Base-by-base conservation (phyloP, 2,888 invertebrate species). In the Athrips mouffetella region DNA sequence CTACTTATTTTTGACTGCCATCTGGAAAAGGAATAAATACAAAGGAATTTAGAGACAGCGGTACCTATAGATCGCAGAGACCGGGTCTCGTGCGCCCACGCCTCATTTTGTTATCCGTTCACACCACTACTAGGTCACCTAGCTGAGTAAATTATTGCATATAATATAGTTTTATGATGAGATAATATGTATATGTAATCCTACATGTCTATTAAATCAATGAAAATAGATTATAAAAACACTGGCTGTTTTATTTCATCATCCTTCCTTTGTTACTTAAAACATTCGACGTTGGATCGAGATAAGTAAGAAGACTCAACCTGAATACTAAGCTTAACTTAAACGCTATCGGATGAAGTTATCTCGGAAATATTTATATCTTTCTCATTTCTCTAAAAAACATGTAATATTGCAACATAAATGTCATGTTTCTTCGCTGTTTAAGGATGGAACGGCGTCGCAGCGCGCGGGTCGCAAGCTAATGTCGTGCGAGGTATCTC, bases 161-260 rank as follows among this genome's bases (percentile, higher is more conserved):
- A 76, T 76, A 79, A 80, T 86, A 86, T 86, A 86, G 87, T 87
- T 86, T 85, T 84, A 86, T 86, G 84, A 81, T 78, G 82, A 82
- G 72, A 82, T 81, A 76, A 81, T 86, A 86, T 87, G 85, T 86
- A 86, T 83, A 85, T 88, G 85, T 88, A 88, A 87, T 85, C 87
- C 87, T 88, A 87, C 87, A 83, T 87, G 87, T 88, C 87, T 88
- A 88, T 88, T 88, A 87, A 87, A 88, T 85, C 80, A 67, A 80
- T 84, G 81, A 85, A 84, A 86, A 86, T 86, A 88, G 86, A 86
- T 83, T 73, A 78, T 69, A 65, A 37, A 37, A 21, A 54, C 50
- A 30, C 50, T n/a, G 37, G 59, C 53, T 52, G 69, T 80, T 82
- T 82, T 62, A 72, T 75, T 81, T 51, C 16, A 15, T 5, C 25